Conservation (phyloP, 2,113 vertebrate species). For the Okapia johnstoni region DNA sequence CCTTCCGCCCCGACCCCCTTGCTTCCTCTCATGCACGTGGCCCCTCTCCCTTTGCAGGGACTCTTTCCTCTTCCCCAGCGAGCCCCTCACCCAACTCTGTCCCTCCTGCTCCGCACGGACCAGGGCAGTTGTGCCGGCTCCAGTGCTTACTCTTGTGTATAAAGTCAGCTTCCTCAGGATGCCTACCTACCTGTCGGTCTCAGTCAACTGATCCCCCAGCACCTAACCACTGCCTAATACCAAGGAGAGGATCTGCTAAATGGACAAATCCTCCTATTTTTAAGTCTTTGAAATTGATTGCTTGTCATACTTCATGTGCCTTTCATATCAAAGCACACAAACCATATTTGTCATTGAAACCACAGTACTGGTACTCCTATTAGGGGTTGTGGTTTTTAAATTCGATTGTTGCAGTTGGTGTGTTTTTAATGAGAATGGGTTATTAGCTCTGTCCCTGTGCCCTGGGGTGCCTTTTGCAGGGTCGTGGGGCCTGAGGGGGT, state of each 20-base stretch:
- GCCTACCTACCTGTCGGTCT: not conserved
- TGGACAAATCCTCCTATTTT: not conserved
- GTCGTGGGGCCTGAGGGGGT: not conserved
- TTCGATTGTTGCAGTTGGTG: not conserved
- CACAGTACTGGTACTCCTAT: not conserved
- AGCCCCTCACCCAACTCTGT: not conserved
- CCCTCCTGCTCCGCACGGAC: not conserved
- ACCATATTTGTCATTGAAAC: not conserved
- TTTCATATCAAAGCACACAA: not conserved
- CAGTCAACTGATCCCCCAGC: not conserved
- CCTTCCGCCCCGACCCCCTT: not conserved
- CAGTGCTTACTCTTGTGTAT: not conserved
- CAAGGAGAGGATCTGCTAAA: not conserved
- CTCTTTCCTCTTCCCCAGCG: not conserved
- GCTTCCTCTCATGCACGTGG: not conserved
- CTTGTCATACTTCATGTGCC: not conserved
- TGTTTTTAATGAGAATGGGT: not conserved
- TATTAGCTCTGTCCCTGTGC: not conserved
- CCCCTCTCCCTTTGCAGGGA: not conserved
- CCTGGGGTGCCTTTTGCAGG: rapidly evolving
- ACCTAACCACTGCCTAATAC: not conserved
- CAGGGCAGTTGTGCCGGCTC: not conserved
- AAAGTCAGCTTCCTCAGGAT: not conserved
- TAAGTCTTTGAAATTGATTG: not conserved
- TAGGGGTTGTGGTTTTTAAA: not conserved